Percentiles rank a stretch among this genome's conserved stretches.
These are phyloP conservation scores for Stenopsyche tienmushanensis DNA, from an alignment of 1,140 invertebrate species.

Conservation along the genomic window DNA sequence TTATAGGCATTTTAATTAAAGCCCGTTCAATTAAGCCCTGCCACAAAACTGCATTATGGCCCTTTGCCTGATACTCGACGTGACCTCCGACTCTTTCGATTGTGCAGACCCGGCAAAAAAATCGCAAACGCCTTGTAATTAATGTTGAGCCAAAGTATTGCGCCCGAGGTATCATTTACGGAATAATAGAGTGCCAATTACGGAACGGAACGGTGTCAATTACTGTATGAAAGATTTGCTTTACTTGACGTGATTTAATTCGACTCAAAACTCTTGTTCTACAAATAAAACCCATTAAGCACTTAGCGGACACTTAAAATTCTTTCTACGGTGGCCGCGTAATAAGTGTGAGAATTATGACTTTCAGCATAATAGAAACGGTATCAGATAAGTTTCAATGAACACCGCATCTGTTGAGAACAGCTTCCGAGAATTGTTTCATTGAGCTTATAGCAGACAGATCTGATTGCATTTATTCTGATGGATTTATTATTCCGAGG, in stretches of 20 bases:
- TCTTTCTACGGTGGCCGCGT: background rate
- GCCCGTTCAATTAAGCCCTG: too few species aligned
- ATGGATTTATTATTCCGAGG: too few species aligned
- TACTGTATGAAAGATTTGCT: background rate
- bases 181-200: background rate
- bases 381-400: background rate
- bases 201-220: background rate
- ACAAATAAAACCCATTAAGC: slow-evolving; percentile 22
- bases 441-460: background rate
- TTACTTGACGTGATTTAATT: background rate
- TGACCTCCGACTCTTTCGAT: background rate
- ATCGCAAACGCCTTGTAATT: too few species aligned
- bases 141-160: too few species aligned
- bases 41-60: background rate
- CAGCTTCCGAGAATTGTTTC: background rate
- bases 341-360: background rate
- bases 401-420: background rate
- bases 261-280: background rate
- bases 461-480: background rate
- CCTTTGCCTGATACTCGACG: too few species aligned
- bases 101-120: too few species aligned
- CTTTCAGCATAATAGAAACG: background rate
- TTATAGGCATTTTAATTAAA: slow-evolving; percentile 12
- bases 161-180: too few species aligned
- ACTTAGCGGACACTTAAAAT: slow-evolving; percentile 13